phyloP scores from a whole-genome alignment of 92 coral and sea anemone species.

The Galaxea fascicularis region DNA sequence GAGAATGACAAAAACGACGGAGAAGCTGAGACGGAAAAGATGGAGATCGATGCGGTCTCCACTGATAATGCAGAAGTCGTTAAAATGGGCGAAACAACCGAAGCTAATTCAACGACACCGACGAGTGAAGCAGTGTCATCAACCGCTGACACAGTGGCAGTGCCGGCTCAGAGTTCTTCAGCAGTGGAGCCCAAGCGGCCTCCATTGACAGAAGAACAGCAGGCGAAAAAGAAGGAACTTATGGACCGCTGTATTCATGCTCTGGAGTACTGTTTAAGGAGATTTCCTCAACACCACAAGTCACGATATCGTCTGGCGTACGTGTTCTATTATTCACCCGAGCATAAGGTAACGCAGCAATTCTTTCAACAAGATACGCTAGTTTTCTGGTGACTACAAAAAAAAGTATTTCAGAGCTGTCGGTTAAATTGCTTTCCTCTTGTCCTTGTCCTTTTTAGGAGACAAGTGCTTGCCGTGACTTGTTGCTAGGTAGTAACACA shows the following conservation, averaged over 20 bases:
- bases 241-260: conserved; percentile 87
- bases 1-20: neutral
- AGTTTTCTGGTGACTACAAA: neutral
- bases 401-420: no score
- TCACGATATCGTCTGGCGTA: conserved; percentile 96
- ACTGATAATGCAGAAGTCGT: conserved; percentile 9
- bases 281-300: conserved; percentile 99
- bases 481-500: conserved; percentile 87
- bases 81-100: conserved; percentile 16
- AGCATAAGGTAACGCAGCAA: conserved; percentile 79
- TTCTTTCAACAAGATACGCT: neutral
- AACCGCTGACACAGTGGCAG: conserved; percentile 3
- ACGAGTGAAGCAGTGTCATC: neutral
- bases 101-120: neutral
- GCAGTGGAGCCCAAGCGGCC: neutral
- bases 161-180: neutral
- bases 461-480: conserved; percentile 81
- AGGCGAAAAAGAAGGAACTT: conserved; percentile 67
- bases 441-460: conserved; percentile 64
- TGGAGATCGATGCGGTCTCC: conserved; percentile 3
- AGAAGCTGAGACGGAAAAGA: neutral
- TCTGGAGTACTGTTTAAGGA: conserved; percentile 83
- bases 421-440: neutral
- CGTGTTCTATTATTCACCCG: conserved; percentile 73
- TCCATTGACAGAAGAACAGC: conserved; percentile 75